Evolutionary conservation across 2,113 vertebrate genomes (phyloP).

Genomic region (Theristicus caerulescens): DNA sequence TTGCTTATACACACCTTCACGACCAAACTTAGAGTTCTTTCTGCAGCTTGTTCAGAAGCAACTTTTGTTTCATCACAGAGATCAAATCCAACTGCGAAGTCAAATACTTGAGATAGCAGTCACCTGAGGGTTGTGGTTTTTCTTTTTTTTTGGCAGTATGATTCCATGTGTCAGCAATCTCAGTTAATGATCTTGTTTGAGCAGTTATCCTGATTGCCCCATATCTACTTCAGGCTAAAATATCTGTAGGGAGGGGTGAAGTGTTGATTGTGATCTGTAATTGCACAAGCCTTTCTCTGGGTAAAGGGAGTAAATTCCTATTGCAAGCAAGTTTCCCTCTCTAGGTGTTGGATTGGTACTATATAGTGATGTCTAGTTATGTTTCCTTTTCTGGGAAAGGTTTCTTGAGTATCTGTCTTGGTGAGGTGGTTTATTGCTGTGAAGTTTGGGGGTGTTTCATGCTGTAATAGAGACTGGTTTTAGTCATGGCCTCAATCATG

Average conservation of each 20-base stretch:
- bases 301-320: not conserved
- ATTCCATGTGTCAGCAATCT: not conserved
- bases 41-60: not conserved
- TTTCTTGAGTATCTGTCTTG: not conserved
- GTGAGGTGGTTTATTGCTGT: not conserved
- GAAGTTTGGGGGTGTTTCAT: not conserved
- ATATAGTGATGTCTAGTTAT: not conserved
- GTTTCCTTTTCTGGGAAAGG: not conserved
- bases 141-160: not conserved
- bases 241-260: not conserved
- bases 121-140: not conserved
- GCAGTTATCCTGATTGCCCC: not conserved
- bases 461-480: not conserved
- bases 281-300: not conserved
- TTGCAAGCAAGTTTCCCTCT: not conserved
- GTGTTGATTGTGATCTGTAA: not conserved
- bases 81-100: not conserved
- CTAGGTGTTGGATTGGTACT: not conserved
- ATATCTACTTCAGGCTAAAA: not conserved
- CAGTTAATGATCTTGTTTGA: not conserved
- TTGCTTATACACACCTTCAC: rapidly evolving
- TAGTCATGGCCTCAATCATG: not conserved
- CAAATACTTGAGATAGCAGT: not conserved
- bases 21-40: not conserved
- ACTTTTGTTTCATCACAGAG: not conserved